phyloP scores from a whole-genome alignment of 2,888 invertebrate genomes.

The Phaonia tiefii region DNA sequence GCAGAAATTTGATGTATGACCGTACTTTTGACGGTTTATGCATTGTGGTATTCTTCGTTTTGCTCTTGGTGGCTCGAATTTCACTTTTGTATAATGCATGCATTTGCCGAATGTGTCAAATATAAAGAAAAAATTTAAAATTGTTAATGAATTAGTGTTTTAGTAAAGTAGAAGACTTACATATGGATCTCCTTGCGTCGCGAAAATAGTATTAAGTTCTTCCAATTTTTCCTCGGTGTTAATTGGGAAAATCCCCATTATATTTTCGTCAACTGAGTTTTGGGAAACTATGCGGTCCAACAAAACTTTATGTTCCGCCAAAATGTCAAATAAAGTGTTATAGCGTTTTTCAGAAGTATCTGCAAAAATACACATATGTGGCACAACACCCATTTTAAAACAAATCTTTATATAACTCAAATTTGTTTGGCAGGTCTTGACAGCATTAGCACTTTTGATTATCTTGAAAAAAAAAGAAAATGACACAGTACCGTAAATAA shows the following conservation, averaged over 20 bases:
- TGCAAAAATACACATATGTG: neutral
- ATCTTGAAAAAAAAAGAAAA: neutral
- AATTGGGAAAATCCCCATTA: neutral
- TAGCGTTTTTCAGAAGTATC: neutral
- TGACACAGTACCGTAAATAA: neutral
- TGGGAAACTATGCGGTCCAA: neutral
- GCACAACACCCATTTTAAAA: neutral
- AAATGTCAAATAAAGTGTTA: neutral
- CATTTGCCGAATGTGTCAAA: conserved; percentile 42
- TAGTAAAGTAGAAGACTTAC: too few species aligned
- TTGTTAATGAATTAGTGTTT: too few species aligned
- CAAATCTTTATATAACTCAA: neutral
- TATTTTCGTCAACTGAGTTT: neutral
- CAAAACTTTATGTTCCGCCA: neutral
- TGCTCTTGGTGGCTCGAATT: too few species aligned
- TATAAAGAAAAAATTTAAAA: too few species aligned
- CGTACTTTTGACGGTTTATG: too few species aligned
- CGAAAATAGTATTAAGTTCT: neutral
- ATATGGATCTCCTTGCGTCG: conserved; percentile 28
- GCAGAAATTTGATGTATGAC: too few species aligned
- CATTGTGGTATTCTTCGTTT: too few species aligned
- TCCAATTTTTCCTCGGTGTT: neutral
- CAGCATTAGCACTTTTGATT: neutral
- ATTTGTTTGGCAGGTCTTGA: neutral
- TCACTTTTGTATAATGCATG: too few species aligned